Evolutionary conservation across 2,888 invertebrate species (phyloP).

Genomic region (Cerceris ruficornis): DNA sequence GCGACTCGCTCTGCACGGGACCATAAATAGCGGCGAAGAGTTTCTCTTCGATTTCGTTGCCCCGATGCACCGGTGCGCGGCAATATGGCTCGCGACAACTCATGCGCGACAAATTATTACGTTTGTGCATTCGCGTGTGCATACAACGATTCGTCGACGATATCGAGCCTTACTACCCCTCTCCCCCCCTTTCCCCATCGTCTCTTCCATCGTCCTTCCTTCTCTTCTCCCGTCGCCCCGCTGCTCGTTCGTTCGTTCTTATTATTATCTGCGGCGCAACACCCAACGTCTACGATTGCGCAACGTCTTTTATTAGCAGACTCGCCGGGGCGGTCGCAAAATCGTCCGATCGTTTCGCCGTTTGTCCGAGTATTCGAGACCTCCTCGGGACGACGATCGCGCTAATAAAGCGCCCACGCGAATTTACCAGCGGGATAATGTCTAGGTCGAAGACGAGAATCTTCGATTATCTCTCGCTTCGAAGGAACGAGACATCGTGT

Average conservation of each 20-base stretch:
- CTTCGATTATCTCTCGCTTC: not conserved
- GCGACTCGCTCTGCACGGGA: conserved; percentile 9
- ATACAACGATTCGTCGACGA: conserved; percentile 31
- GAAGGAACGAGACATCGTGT: not conserved
- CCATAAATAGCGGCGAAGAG: conserved; percentile 39
- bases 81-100: conserved; percentile 36
- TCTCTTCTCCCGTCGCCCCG: not conserved
- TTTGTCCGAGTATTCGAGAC: conserved; percentile 57
- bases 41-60: conserved; percentile 56
- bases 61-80: conserved; percentile 31
- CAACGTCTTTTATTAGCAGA: conserved; percentile 76
- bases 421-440: conserved; percentile 63
- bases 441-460: conserved; percentile 67
- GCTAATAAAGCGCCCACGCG: conserved; percentile 39
- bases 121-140: conserved; percentile 47
- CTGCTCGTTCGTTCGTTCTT: conserved; percentile 59
- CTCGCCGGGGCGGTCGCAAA: conserved; percentile 61
- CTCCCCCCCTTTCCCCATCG: conserved; percentile 3
- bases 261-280: conserved; percentile 69
- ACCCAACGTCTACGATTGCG: conserved; percentile 65
- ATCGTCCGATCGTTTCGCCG: conserved; percentile 58
- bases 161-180: conserved; percentile 27
- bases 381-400: conserved; percentile 42
- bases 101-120: conserved; percentile 54
- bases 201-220: not conserved